Evolutionary conservation across 2,113 vertebrate genomes (phyloP), one percentile per base, ranked within the genome.

Genomic region (Paradoxurus hermaphroditus): DNA sequence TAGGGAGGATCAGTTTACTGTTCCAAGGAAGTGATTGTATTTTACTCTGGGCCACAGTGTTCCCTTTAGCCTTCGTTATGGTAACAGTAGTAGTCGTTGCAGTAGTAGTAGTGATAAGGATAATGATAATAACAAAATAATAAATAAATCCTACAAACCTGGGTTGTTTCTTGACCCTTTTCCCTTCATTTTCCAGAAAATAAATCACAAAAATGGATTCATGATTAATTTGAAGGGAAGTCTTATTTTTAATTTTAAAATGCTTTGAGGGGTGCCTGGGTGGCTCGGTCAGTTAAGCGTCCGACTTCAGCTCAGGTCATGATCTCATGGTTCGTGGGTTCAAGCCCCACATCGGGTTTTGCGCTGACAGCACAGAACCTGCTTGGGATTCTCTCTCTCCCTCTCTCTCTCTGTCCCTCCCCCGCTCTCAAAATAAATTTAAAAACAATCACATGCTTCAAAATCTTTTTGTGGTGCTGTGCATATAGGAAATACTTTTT

Each of bases 161-260:
- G 27, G 21, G 4, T 91, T 91, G 41, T 93, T 77, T 90, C 16
- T 36, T 86, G 39, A 34, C 36, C 49, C 4, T 5, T 79, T 96
- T 41, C 59, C 49, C 49, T 89, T 72, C 34, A 53, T 84, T 72
- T 82, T 68, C 19, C 51, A 96, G 70, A 97, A 90, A 82, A 77
- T 81, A 75, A 84, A 84, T 88, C 65, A 84, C 25, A 81, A 81
- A 95, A 89, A 23, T 63, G 10, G 39, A 62, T n/a, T 59, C 41
- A 44, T 87, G 81, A 51, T 93, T 90, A 84, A 51, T 67, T 84
- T 83, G 49, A 56, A 86, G 49, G 36, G 39, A n/a, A 73, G 81
- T 89, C 39, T 46, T 39, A 21, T 75, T 62, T 85, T 95, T 91
- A 59, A 63, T 89, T 90, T 94, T 51, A 81, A 90, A 89, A 63